Base-by-base conservation (phyloP, 2,888 invertebrate genomes). In the Lepidocyrtoides sp. region DNA sequence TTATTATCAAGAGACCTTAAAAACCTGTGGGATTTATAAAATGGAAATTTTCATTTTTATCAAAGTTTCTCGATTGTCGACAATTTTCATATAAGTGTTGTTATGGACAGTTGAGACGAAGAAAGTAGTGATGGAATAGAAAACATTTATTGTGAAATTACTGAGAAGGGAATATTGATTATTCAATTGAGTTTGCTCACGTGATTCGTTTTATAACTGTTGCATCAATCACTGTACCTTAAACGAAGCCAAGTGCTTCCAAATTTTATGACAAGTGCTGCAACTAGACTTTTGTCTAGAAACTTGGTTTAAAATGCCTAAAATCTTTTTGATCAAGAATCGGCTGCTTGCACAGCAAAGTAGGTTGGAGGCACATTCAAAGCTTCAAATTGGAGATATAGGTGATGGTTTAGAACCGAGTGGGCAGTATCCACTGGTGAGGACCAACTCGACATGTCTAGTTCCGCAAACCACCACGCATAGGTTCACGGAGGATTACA, bases 251-350 rank as follows among this genome's bases (percentile, higher is more conserved):
- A n/a, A n/a, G n/a, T n/a, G n/a, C n/a, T n/a, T n/a, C n/a, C n/a
- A n/a, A n/a, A n/a, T 57, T 57, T 7, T 12, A 79, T 41, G n/a
- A 54, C 32, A 32, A 17, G 41, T 81, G 17, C 23, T 60, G 57
- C 10, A n/a, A 14, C 41, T 48, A 36, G 81, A 20, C 57, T 81
- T 60, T 60, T 36, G 79, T 8, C 57, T 36, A 29, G 29, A 41
- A 41, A 0, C 23, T 0, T 2, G 57, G 60, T 48, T 86, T 48
- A 96, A 95, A 95, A 98, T 98, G 98, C 98, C 98, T 96, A 98
- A 98, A 96, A 98, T 98, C 96, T 98, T 98, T 96, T 96, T 98
- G 95, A 98, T 98, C 95, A 98, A 98, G 96, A 97, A 98, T 95
- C 97, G 98, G 95, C 96, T 98, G 96, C 98, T 98, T 95, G 98